Base-by-base conservation (phyloP, 2,888 invertebrate species). In the Trachelus tabidus region DNA sequence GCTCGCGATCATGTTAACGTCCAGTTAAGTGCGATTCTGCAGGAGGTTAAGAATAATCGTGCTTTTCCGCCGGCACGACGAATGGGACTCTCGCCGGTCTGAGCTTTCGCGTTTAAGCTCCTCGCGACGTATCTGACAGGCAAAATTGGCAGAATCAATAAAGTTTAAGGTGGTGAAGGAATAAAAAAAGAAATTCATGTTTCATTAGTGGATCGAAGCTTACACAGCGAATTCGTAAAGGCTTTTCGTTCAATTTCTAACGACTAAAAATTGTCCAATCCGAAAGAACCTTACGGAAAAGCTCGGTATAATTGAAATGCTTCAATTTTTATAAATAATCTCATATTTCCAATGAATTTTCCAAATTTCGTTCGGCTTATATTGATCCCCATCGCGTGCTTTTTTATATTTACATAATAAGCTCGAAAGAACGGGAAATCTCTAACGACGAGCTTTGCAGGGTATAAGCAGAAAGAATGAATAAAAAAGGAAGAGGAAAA, bases 1-100 rank as follows among this genome's bases (percentile, higher is more conserved):
- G 31, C 76, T 76, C 69, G 23, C 73, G 71, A 79, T 78, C 82
- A 73, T 82, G 85, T 83, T 85, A 85, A 86, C 85, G 82, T 83
- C 79, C 79, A 78, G 81, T 82, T 86, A 85, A 85, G 79, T 83
- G 80, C 71, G 68, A 6, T 76, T 68, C 15, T 33, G 37, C 40
- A 34, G 37, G 69, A 77, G 68, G 56, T 75, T 35, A 34, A 75
- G 74, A 74, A 37, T 23, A 34, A 30, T 30, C 15, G 35, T n/a
- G 35, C 12, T 34, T 74, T 23, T 30, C n/a, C 12, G 11, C 9
- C 6, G 35, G 23, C 34, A 74, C 35, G 74, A 34, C 12, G 11
- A 34, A 23, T 23, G 9, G 12, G n/a, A 23, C 71, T 0, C n/a
- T 30, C 31, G 71, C 9, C 4, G 9, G 9, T 31, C 4, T 34